Conservation (phyloP, 2,888 invertebrate genomes). For the Capitulum mitella region DNA sequence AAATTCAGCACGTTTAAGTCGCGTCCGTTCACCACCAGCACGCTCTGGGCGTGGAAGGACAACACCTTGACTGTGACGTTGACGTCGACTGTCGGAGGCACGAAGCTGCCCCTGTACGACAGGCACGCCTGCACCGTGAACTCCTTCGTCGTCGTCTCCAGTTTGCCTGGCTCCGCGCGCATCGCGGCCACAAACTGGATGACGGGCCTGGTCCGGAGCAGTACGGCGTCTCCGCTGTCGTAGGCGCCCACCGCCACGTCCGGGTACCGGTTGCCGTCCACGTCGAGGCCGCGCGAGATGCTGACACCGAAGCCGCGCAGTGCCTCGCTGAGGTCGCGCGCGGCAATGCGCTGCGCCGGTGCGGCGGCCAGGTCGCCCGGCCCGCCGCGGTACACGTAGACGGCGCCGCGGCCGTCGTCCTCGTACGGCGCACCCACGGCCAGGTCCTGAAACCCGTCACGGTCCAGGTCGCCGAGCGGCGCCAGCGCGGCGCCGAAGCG, state of each 20-base stretch:
- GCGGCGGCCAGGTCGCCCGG: conserved; percentile 44
- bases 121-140: conserved; percentile 39
- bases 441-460: conserved; percentile 57
- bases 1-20: not conserved
- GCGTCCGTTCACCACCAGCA: not conserved
- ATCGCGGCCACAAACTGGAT: conserved; percentile 41
- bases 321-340: conserved; percentile 42
- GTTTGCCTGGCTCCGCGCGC: conserved; percentile 27
- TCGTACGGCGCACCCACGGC: conserved; percentile 60
- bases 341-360: conserved; percentile 46
- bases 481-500: conserved; percentile 58
- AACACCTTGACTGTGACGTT: not conserved
- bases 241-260: conserved; percentile 35
- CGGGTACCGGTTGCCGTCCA: conserved; percentile 53
- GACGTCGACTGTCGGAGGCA: not conserved
- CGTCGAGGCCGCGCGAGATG: conserved; percentile 53
- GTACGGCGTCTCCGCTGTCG: conserved; percentile 31
- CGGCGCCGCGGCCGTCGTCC: conserved; percentile 51
- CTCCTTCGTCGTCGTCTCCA: conserved; percentile 33
- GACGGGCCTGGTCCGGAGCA: conserved; percentile 40
- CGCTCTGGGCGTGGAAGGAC: not conserved
- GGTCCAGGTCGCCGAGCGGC: conserved; percentile 58
- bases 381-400: conserved; percentile 56
- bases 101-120: conserved; percentile 36
- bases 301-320: conserved; percentile 54